A percentile compares a stretch with the other conserved stretches of the same genome.
Evolutionary conservation across 2,113 vertebrate genomes (phyloP).

Genomic region (Aramus guarauna): DNA sequence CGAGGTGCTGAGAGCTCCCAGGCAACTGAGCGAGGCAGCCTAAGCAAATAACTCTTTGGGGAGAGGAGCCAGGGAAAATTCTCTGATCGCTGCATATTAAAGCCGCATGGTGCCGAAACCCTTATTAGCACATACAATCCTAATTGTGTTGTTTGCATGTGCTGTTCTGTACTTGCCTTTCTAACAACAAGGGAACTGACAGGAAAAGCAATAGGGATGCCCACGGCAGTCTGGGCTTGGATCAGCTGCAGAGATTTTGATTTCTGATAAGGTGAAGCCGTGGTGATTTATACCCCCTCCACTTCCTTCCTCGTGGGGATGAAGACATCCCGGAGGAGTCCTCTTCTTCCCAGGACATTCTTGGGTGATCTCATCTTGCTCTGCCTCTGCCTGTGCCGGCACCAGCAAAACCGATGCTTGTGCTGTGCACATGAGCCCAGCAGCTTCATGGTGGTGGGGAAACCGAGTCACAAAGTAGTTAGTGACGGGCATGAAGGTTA

Average conservation of each 20-base stretch:
- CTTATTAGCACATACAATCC: constrained; percentile 26
- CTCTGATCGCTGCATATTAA: constrained; percentile 25
- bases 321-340: neutral
- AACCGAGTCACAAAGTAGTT: neutral
- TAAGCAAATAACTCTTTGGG: neutral
- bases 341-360: neutral
- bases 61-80: constrained; percentile 25
- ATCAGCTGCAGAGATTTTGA: neutral
- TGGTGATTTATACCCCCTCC: constrained; percentile 26
- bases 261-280: neutral
- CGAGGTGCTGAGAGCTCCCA: neutral
- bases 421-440: neutral
- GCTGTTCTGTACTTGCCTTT: constrained; percentile 49
- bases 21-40: neutral
- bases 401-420: neutral
- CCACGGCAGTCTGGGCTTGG: constrained; percentile 31
- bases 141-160: constrained; percentile 49
- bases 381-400: neutral
- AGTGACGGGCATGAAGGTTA: neutral
- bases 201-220: constrained; percentile 29
- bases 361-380: neutral
- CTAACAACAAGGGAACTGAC: constrained; percentile 15
- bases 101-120: constrained; percentile 6
- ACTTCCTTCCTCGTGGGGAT: constrained; percentile 34
- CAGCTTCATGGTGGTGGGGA: rapidly evolving